phyloP scores from a whole-genome alignment of 2,888 invertebrate species.

The Lasioglossum calceatum region DNA sequence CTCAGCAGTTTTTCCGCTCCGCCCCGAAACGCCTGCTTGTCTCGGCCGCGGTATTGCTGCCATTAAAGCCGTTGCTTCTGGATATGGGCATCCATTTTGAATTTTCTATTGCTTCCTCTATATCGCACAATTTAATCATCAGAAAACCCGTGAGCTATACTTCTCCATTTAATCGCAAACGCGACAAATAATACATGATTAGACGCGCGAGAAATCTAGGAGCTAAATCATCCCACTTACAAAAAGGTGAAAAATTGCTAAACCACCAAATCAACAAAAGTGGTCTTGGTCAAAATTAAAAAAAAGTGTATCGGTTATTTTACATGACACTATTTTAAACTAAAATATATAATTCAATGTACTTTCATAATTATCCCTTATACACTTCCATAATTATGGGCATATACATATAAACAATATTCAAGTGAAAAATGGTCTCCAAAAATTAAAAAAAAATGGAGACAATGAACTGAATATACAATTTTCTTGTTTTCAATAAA shows the following conservation, averaged over 20 bases:
- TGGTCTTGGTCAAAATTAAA: too few species aligned
- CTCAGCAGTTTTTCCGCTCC: slow-evolving; percentile 83
- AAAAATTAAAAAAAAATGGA: not conserved
- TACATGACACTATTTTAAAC: too few species aligned
- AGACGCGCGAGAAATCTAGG: not conserved
- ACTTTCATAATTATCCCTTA: too few species aligned
- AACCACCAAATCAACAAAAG: too few species aligned
- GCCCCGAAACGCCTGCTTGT: slow-evolving; percentile 78
- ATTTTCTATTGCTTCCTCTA: slow-evolving; percentile 7
- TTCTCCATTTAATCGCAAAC: not conserved
- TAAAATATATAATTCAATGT: too few species aligned
- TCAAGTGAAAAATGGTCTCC: not conserved
- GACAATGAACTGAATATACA: not conserved
- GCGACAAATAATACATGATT: not conserved
- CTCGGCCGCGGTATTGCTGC: slow-evolving; percentile 53
- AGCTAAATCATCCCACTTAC: not conserved
- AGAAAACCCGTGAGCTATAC: not conserved
- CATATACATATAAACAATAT: too few species aligned
- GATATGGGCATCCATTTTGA: slow-evolving; percentile 48
- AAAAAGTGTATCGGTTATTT: too few species aligned
- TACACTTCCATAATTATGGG: too few species aligned
- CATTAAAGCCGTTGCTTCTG: slow-evolving; percentile 54
- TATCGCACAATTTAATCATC: not conserved
- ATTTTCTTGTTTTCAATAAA: not conserved
- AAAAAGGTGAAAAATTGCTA: not conserved